Evolutionary conservation across 2,113 vertebrate genomes (phyloP).

Genomic region (Albula glossodonta): DNA sequence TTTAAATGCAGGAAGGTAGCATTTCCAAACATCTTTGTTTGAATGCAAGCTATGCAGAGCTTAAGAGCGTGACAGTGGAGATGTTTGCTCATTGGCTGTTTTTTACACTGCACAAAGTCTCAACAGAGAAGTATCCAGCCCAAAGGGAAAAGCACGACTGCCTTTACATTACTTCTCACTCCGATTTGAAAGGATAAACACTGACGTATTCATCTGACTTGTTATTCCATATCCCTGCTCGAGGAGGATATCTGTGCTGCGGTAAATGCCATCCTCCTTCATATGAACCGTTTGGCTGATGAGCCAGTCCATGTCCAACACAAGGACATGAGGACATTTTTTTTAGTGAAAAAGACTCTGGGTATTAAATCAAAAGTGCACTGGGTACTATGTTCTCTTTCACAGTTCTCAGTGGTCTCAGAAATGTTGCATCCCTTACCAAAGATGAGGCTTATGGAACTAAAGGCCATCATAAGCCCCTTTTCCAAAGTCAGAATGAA

Average conservation of each 20-base stretch:
- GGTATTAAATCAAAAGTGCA: no score
- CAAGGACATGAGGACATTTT: background rate
- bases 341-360: background rate
- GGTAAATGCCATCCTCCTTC: background rate
- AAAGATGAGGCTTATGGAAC: background rate
- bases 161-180: background rate
- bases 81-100: background rate
- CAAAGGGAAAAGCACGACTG: background rate
- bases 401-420: no score
- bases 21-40: background rate
- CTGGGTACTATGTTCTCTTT: no score
- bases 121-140: background rate
- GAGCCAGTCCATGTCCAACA: background rate
- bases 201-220: background rate
- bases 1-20: background rate
- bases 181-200: background rate
- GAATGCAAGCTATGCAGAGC: background rate
- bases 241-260: background rate
- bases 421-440: no score
- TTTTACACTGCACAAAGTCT: background rate
- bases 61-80: background rate
- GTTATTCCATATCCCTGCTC: background rate
- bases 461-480: no score
- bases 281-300: background rate
- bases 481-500: background rate